Evolutionary conservation across 2,113 vertebrate species (phyloP).

Genomic region (Apistogramma diplotaenia): DNA sequence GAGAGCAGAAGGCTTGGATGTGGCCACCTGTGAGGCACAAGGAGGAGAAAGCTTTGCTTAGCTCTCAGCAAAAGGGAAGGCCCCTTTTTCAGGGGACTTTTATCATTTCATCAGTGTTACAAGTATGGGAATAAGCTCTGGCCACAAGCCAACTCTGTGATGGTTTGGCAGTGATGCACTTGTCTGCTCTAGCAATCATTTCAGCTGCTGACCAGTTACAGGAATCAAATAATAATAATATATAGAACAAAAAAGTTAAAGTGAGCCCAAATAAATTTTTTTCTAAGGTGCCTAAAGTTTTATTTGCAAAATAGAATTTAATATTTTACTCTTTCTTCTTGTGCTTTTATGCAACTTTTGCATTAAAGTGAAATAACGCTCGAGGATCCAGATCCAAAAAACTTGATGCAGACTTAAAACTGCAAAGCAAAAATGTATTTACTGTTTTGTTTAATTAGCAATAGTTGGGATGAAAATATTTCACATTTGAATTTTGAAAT

Average conservation of each 20-base stretch:
- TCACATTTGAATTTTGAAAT: not conserved
- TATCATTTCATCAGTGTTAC: not conserved
- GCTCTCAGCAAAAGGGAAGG: not conserved
- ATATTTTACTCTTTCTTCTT: not conserved
- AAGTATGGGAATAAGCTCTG: not conserved
- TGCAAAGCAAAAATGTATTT: not conserved
- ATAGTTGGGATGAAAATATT: not conserved
- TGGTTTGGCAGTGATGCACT: slow-evolving; percentile 4
- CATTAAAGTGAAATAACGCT: not conserved
- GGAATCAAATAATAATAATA: not conserved
- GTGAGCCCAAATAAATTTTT: not conserved
- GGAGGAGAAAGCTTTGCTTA: not conserved
- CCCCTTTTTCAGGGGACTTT: not conserved
- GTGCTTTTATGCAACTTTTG: not conserved
- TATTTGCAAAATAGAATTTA: not conserved
- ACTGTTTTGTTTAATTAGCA: not conserved
- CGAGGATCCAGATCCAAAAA: not conserved
- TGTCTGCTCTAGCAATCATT: slow-evolving; percentile 3
- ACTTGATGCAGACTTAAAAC: not conserved
- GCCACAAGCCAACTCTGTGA: not conserved
- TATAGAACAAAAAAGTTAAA: not conserved
- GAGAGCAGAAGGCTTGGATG: slow-evolving; percentile 1
- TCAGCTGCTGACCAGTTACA: slow-evolving; percentile 11
- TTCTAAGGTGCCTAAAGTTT: not conserved
- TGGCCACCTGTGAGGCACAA: slow-evolving; percentile 45